These are phyloP conservation scores for Ommatoiulus sabulosus DNA, from an alignment of 2,888 invertebrate species.

Conservation along the genomic window DNA sequence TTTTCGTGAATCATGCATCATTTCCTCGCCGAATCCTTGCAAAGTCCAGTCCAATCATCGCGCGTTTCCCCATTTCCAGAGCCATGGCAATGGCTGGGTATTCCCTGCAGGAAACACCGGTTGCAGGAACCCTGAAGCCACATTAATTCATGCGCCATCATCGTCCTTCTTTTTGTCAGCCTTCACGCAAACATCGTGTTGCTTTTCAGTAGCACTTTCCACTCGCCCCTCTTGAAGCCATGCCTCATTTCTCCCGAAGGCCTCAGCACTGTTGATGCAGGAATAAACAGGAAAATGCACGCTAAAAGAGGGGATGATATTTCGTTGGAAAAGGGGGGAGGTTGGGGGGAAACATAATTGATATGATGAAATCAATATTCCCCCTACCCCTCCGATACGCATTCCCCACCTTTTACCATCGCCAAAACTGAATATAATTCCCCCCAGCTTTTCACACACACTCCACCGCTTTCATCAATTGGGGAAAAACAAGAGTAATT, in stretches of 20 bases:
- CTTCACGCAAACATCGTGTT: slow-evolving; percentile 9
- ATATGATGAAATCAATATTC: slow-evolving; percentile 34
- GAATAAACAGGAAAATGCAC: background rate
- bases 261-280: background rate
- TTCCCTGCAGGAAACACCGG: background rate
- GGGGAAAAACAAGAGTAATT: background rate
- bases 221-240: background rate
- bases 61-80: background rate
- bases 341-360: background rate
- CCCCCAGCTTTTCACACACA: slow-evolving; percentile 4
- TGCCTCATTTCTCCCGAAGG: slow-evolving; percentile 10
- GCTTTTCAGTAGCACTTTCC: background rate
- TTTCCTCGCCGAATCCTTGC: background rate
- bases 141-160: background rate
- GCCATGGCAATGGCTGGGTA: background rate
- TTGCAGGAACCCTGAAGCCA: background rate
- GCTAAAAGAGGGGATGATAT: background rate
- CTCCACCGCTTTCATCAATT: slow-evolving; percentile 7
- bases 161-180: background rate
- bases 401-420: background rate
- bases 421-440: slow-evolving; percentile 28
- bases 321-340: background rate
- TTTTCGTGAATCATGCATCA: too few relatives aligned
- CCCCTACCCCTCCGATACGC: background rate
- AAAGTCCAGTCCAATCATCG: background rate